Evolutionary conservation across 2,797 vertebrate genomes (phyloP).

Genomic region (Carcharodon carcharias): DNA sequence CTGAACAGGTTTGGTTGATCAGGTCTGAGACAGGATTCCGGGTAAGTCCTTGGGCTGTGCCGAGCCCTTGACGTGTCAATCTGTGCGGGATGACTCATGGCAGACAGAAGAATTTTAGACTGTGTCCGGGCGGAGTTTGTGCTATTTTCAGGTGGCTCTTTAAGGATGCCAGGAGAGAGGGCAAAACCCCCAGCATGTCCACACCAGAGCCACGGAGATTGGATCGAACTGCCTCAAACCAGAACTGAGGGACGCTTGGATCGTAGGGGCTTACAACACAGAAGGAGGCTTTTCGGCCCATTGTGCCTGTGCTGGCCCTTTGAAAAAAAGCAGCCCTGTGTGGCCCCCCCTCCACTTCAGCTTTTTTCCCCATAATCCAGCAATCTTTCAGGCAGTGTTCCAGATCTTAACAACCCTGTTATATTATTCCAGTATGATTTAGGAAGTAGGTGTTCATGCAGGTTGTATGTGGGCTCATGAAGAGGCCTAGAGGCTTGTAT

Average conservation of each 20-base stretch:
- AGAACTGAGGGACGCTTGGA: neutral
- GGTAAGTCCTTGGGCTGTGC: neutral
- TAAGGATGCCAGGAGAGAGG: neutral
- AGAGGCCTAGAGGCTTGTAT: too few relatives aligned
- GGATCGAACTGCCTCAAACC: neutral
- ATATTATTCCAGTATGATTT: too few relatives aligned
- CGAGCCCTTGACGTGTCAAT: neutral
- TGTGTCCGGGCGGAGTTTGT: neutral
- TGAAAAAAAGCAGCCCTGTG: neutral
- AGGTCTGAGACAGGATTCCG: neutral
- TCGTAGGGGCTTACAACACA: neutral
- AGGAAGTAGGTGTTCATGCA: too few relatives aligned
- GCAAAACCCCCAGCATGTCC: neutral
- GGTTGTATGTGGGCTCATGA: too few relatives aligned
- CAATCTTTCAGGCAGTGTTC: too few relatives aligned
- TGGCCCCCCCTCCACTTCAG: neutral
- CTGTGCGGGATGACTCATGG: neutral
- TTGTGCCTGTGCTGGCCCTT: neutral
- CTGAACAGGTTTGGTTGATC: neutral
- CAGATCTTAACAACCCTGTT: too few relatives aligned
- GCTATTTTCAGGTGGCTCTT: neutral
- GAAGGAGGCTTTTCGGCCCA: neutral
- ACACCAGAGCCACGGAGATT: neutral
- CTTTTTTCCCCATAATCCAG: too few relatives aligned
- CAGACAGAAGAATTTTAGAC: neutral